Percentiles rank a stretch among this genome's conserved stretches.
Conservation (phyloP, 1,140 invertebrate genomes). For the Plodia interpunctella region DNA sequence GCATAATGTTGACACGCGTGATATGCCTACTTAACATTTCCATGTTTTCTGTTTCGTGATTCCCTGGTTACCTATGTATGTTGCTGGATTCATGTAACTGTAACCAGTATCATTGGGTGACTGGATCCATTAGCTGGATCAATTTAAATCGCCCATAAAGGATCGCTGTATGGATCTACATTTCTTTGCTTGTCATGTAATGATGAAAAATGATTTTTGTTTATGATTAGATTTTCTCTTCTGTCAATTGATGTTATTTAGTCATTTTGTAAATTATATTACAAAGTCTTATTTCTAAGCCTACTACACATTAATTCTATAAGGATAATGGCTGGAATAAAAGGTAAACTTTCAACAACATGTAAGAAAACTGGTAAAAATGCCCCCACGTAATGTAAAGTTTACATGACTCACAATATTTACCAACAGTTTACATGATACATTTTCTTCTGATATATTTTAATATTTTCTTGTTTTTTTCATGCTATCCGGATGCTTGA, state of each 20-base stretch:
- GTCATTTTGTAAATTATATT: constrained; percentile 8
- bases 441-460: constrained; percentile 3
- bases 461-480: constrained; percentile 37
- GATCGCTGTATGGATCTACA: too few species aligned
- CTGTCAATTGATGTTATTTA: background rate
- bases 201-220: too few species aligned
- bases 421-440: constrained; percentile 11
- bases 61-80: too few species aligned
- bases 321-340: constrained; percentile 58
- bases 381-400: background rate
- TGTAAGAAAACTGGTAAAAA: background rate
- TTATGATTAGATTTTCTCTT: background rate
- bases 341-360: constrained; percentile 34
- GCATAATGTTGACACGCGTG: too few species aligned
- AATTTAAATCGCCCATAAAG: too few species aligned
- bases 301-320: background rate
- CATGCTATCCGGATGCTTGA: constrained; percentile 33
- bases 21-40: too few species aligned
- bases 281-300: constrained; percentile 1
- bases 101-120: too few species aligned
- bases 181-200: too few species aligned
- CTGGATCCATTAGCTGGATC: too few species aligned
- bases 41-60: too few species aligned
- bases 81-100: too few species aligned
- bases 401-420: constrained; percentile 16